Conservation (phyloP, 2,113 vertebrate genomes). For the Nipponia nippon region DNA sequence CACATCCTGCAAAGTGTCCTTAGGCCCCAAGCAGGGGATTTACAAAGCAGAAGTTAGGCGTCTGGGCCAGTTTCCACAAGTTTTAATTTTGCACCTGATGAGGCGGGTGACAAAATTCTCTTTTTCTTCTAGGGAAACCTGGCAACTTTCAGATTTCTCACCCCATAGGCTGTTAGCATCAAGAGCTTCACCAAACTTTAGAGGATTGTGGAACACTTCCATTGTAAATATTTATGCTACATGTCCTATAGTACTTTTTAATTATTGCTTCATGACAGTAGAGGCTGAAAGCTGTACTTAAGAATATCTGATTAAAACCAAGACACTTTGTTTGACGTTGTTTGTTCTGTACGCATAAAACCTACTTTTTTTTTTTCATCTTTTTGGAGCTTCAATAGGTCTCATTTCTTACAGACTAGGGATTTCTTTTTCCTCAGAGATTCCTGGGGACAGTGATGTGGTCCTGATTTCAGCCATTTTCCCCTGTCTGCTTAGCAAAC, state of each 20-base stretch:
- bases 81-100: rapidly evolving
- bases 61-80: not conserved
- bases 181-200: not conserved
- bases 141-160: not conserved
- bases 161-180: not conserved
- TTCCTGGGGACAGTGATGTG: not conserved
- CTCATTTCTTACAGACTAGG: not conserved
- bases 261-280: not conserved
- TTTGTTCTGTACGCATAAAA: not conserved
- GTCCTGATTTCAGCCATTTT: not conserved
- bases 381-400: not conserved
- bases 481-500: not conserved
- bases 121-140: not conserved
- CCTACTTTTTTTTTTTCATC: not conserved
- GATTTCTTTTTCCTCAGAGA: not conserved
- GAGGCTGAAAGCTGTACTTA: not conserved
- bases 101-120: not conserved
- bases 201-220: not conserved
- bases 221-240: not conserved
- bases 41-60: not conserved
- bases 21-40: not conserved
- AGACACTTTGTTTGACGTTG: not conserved
- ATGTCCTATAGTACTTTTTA: not conserved
- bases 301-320: not conserved
- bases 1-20: not conserved